phyloP scores from a whole-genome alignment of 1,140 invertebrate genomes.

The Hermetia illucens region DNA sequence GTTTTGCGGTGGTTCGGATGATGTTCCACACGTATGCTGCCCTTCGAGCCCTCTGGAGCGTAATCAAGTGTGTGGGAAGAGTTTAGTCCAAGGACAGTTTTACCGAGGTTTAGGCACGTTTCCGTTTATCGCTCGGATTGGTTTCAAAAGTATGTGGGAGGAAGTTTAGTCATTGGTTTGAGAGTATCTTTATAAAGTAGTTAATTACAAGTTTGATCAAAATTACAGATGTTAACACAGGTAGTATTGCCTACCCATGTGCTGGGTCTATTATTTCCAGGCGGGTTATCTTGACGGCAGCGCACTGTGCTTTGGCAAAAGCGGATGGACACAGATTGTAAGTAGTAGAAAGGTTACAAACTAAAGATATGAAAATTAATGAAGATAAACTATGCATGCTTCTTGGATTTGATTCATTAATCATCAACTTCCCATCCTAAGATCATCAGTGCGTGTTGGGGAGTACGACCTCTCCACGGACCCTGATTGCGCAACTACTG shows the following conservation, averaged over 20 bases:
- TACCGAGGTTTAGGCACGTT: conserved; percentile 48
- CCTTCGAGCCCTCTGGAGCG: conserved; percentile 26
- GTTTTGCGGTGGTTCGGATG: conserved; percentile 23
- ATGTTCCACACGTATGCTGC: conserved; percentile 28
- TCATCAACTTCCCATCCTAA: conserved; percentile 17
- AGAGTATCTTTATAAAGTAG: conserved; percentile 4
- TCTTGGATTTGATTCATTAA: conserved; percentile 11
- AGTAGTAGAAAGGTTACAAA: conserved; percentile 16
- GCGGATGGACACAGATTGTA: conserved; percentile 51
- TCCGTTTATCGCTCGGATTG: conserved; percentile 49
- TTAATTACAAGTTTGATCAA: conserved; percentile 1
- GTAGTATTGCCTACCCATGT: conserved; percentile 48
- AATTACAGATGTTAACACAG: conserved; percentile 38
- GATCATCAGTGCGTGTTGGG: conserved; percentile 45
- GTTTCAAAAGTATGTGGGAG: conserved; percentile 42
- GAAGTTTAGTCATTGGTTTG: not conserved
- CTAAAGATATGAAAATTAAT: not conserved
- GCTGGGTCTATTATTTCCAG: conserved; percentile 50
- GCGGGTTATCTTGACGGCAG: conserved; percentile 45
- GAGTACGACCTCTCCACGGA: conserved; percentile 45
- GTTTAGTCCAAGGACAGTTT: conserved; percentile 43
- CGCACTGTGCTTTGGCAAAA: conserved; percentile 54
- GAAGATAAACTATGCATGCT: not conserved
- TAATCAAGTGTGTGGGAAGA: conserved; percentile 39
- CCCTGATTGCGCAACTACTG: conserved; percentile 46